These are phyloP conservation scores for Dichetophora obliterata DNA, from an alignment of 2,888 invertebrate genomes.

Conservation along the genomic window DNA sequence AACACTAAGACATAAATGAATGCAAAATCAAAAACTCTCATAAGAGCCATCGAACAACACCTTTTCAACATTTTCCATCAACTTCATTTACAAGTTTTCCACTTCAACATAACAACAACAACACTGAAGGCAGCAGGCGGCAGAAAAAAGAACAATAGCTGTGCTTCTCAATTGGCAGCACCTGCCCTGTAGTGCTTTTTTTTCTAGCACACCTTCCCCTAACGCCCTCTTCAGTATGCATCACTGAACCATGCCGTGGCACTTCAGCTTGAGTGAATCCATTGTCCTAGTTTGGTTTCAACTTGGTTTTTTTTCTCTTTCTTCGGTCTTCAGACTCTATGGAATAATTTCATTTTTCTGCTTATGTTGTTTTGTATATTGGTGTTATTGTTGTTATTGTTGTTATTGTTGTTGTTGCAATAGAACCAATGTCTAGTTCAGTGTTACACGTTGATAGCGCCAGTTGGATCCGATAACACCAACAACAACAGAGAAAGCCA, in stretches of 20 bases:
- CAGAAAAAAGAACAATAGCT: slow-evolving; percentile 22
- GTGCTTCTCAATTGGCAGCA: slow-evolving; percentile 16
- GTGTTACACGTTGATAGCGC: slow-evolving; percentile 12
- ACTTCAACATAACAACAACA: slow-evolving; percentile 26
- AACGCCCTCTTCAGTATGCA: neutral
- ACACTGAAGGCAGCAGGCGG: slow-evolving; percentile 13
- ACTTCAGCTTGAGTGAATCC: slow-evolving; percentile 48
- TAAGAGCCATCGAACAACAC: slow-evolving; percentile 30
- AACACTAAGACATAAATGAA: neutral
- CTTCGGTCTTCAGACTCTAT: neutral
- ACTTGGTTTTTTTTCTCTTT: neutral
- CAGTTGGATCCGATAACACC: neutral
- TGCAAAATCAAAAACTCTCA: slow-evolving; percentile 17
- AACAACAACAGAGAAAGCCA: neutral
- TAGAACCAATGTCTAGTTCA: slow-evolving; percentile 26
- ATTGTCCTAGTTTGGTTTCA: slow-evolving; percentile 45
- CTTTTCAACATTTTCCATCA: slow-evolving; percentile 33
- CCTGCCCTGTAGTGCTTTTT: neutral
- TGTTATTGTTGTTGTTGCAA: neutral
- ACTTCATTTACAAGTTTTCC: slow-evolving; percentile 37
- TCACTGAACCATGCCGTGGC: slow-evolving; percentile 42
- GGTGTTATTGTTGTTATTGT: neutral
- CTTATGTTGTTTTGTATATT: slow-evolving; percentile 5
- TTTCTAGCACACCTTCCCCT: neutral
- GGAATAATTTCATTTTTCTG: slow-evolving; percentile 28